These are phyloP conservation scores for Epinotia ramella DNA, from an alignment of 2,888 invertebrate genomes.

Conservation along the genomic window DNA sequence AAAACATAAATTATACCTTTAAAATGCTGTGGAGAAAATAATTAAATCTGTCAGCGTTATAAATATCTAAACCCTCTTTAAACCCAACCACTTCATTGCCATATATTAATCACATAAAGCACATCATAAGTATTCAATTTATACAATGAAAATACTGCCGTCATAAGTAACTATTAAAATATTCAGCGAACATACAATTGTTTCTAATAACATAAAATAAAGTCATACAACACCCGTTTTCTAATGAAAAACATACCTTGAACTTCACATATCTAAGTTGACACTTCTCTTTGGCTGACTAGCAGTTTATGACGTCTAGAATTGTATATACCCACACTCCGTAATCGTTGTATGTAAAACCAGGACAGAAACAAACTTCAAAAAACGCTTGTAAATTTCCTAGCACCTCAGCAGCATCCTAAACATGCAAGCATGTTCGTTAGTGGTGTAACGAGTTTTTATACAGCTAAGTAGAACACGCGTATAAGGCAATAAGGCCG, in stretches of 20 bases:
- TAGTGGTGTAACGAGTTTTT: slow-evolving; percentile 42
- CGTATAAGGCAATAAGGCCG: slow-evolving; percentile 41
- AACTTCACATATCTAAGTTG: neutral
- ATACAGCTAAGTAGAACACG: slow-evolving; percentile 28
- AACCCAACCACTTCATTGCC: neutral
- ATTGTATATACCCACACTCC: neutral
- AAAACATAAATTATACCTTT: too few species aligned
- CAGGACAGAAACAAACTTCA: neutral
- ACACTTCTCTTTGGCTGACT: neutral
- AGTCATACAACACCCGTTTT: too few species aligned
- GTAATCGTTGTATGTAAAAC: slow-evolving; percentile 17
- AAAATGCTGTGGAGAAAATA: too few species aligned
- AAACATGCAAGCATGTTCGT: slow-evolving; percentile 37
- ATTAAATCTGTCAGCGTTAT: too few species aligned
- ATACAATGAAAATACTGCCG: slow-evolving; percentile 30
- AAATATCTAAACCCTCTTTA: neutral
- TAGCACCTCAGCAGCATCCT: slow-evolving; percentile 37
- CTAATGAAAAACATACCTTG: slow-evolving; percentile 17
- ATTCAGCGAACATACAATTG: slow-evolving; percentile 35
- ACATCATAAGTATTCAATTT: slow-evolving; percentile 30
- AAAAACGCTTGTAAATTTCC: slow-evolving; percentile 40
- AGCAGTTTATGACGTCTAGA: neutral
- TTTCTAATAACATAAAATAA: too few species aligned
- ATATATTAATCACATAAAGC: slow-evolving; percentile 8
- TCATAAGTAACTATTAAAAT: slow-evolving; percentile 3